Percentiles rank a stretch among this genome's conserved stretches.
phyloP scores from a whole-genome alignment of 2,888 invertebrate species.

The Xylophagus ater region DNA sequence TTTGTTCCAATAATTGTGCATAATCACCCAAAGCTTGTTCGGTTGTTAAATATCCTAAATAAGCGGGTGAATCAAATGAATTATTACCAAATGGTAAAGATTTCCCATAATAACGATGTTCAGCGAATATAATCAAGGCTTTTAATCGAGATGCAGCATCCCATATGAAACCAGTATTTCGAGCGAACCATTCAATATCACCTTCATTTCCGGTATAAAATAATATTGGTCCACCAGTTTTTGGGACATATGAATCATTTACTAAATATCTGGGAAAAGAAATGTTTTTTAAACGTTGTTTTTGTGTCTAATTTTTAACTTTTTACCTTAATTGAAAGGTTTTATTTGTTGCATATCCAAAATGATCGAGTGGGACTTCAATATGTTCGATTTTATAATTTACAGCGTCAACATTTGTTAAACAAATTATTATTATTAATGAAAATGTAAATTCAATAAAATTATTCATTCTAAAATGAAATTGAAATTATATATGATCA shows the following conservation, averaged over 20 bases:
- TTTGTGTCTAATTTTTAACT: conserved; percentile 42
- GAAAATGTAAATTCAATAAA: too few species aligned
- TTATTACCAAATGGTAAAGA: conserved; percentile 80
- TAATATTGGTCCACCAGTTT: conserved; percentile 60
- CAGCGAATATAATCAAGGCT: conserved; percentile 81
- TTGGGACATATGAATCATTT: conserved; percentile 62
- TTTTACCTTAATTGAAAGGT: conserved; percentile 48
- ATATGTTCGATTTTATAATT: conserved; percentile 44
- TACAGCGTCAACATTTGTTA: too few species aligned
- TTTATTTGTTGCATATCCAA: conserved; percentile 60
- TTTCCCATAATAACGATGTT: conserved; percentile 91
- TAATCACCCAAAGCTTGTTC: conserved; percentile 92
- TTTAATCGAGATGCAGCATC: conserved; percentile 69
- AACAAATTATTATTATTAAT: too few species aligned
- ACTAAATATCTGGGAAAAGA: conserved; percentile 53
- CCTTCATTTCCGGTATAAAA: conserved; percentile 94
- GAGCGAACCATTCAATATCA: conserved; percentile 74
- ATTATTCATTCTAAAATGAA: too few species aligned
- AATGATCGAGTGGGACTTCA: conserved; percentile 73
- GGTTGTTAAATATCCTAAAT: conserved; percentile 73
- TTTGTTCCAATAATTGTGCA: conserved; percentile 57
- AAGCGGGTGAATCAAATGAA: conserved; percentile 52
- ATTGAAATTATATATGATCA: too few species aligned
- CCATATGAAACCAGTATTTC: conserved; percentile 92
- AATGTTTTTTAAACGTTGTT: conserved; percentile 45